Conservation (phyloP, 53 echinoderm and acorn worm species). For the Patiria pectinifera region DNA sequence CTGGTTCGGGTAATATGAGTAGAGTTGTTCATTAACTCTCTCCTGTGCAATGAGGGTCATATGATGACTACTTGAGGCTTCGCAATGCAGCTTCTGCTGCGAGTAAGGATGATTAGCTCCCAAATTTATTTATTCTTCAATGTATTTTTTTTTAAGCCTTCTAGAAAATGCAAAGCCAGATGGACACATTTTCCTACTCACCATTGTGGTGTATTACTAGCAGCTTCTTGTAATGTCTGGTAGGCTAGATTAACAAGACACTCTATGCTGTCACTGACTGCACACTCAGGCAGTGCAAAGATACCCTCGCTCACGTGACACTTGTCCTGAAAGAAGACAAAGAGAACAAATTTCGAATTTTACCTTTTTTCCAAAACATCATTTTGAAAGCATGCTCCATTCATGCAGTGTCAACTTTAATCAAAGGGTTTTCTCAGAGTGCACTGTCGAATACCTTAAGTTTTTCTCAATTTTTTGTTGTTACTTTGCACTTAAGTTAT, state of each 20-base stretch:
- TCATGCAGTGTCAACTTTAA: background rate
- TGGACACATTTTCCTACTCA: conserved; percentile 2
- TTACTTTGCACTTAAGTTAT: too few species aligned
- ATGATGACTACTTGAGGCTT: too few species aligned
- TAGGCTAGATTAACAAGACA: conserved; percentile 78
- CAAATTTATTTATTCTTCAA: too few species aligned
- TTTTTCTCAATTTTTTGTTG: too few species aligned
- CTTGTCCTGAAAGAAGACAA: conserved; percentile 40
- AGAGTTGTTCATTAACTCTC: too few species aligned
- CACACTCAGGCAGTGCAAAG: conserved; percentile 67
- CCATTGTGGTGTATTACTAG: conserved; percentile 76
- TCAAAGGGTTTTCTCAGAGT: too few species aligned
- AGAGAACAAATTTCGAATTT: background rate
- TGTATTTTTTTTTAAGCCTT: too few species aligned
- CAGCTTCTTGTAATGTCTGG: conserved; percentile 86
- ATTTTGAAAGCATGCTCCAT: background rate
- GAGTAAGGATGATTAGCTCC: too few species aligned
- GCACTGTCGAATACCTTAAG: too few species aligned
- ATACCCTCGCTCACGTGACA: conserved; percentile 66
- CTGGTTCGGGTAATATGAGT: too few species aligned
- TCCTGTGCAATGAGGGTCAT: too few species aligned
- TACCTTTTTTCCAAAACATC: background rate
- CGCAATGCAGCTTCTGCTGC: too few species aligned
- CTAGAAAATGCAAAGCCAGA: background rate
- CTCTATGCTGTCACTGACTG: conserved; percentile 81